Evolutionary conservation across 2,888 invertebrate species (phyloP).

Genomic region (Dryadula phaetusa): DNA sequence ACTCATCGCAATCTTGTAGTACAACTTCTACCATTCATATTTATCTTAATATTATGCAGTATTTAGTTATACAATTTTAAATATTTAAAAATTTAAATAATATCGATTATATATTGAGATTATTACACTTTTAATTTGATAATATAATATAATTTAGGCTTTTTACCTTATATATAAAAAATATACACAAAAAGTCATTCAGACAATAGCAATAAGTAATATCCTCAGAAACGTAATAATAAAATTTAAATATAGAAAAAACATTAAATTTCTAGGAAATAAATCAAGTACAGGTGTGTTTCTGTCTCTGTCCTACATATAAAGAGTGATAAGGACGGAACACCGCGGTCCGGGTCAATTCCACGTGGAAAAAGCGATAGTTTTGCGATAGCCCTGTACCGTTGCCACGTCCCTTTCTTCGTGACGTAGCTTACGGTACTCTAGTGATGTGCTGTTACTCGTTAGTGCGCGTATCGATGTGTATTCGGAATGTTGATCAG

Average conservation of each 20-base stretch:
- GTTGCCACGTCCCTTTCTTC: conserved; percentile 79
- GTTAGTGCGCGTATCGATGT: conserved; percentile 31
- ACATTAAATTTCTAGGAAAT: not conserved
- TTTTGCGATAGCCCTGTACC: conserved; percentile 71
- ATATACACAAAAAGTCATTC: too few relatives aligned
- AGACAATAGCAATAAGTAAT: too few relatives aligned
- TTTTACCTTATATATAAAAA: too few relatives aligned
- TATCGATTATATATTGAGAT: conserved; percentile 1
- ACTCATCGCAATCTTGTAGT: conserved; percentile 30
- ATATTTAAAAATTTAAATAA: not conserved
- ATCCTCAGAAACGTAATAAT: too few relatives aligned
- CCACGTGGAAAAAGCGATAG: conserved; percentile 73
- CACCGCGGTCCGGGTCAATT: conserved; percentile 25
- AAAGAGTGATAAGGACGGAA: conserved; percentile 15
- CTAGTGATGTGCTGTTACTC: conserved; percentile 64
- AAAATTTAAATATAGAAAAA: too few relatives aligned
- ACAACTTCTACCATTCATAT: conserved; percentile 31
- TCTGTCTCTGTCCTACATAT: not conserved
- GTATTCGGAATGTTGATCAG: conserved; percentile 35
- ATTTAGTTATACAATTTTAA: not conserved
- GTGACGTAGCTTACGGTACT: conserved; percentile 82
- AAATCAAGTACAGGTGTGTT: not conserved
- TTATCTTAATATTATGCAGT: conserved; percentile 23
- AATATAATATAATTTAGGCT: too few relatives aligned
- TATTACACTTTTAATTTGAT: not conserved